Base-by-base conservation (phyloP, 2,797 vertebrate genomes). In the Gymnoscopelus microlampas region DNA sequence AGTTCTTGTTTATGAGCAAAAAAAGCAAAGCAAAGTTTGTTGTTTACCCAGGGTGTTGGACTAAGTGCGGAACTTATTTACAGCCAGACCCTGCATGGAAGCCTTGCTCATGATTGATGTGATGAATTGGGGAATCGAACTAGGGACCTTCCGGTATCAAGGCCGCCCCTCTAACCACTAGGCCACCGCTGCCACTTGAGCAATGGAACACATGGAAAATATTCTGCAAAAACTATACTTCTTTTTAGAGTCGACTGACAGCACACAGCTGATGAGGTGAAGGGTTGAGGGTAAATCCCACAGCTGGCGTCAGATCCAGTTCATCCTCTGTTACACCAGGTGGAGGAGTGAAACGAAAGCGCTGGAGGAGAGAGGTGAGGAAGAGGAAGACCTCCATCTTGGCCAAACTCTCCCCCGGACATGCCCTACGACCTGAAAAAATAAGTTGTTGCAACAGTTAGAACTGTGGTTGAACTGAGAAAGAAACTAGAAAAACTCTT, bases 361-460 rank as follows among this genome's bases (percentile, higher is more conserved):
- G 60, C 77, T 92, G 89, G 0, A 91, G 79, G 9, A 91, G 86
- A 1, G 73, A 74, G 15, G 79, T 67, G 54, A 91, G 88, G 69
- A 90, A 90, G 44, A 91, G 80, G 66, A 91, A 90, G 15, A 91
- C 48, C 70, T 87, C 87, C 90, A 87, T 87, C 55, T 39, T 87
- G 35, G 87, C 90, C 61, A 91, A 73, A 65, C 85, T 29, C 54
- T 90, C 88, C 2, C 91, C 88, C 0, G 71, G 63, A 74, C 88
- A 90, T 5, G 1, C 65, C 32, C 90, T 86, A 8, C 71, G 73
- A 1, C 88, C 89, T 89, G 69, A 4, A 12, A 57, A 4, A 35
- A 24, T 44, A 12, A 48, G 15, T 44, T 3, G 9, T 35, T 26
- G 5, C 14, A 5, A 54, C 51, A 1, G 6, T 53, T 15, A 53